Evolutionary conservation across 2,797 vertebrate species (phyloP).

Genomic region (Microctenopoma lineatum): DNA sequence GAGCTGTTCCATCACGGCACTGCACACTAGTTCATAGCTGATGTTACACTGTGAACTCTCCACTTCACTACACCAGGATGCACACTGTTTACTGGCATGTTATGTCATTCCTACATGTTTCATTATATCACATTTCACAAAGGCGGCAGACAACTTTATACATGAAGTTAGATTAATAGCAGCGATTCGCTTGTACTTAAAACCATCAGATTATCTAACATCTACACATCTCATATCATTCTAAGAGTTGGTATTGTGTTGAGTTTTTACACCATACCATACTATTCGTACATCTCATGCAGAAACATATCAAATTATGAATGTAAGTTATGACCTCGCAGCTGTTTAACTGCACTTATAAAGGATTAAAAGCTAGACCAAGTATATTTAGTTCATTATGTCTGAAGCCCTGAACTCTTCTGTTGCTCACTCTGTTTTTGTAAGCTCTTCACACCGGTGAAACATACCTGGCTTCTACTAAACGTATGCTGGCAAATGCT

Average conservation of each 20-base stretch:
- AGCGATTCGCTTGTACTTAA: no score
- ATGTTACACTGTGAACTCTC: no score
- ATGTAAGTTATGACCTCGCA: constrained; percentile 19
- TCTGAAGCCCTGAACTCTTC: constrained; percentile 36
- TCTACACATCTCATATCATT: no score
- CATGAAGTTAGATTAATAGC: no score
- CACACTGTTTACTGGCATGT: no score
- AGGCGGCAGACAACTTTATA: no score
- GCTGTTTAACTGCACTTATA: neutral
- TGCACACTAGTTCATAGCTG: no score
- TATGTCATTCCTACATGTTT: no score
- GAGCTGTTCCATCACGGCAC: constrained; percentile 3
- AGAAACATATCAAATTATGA: constrained; percentile 35
- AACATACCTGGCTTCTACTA: constrained; percentile 56
- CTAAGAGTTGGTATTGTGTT: no score
- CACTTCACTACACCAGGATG: no score
- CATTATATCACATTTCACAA: no score
- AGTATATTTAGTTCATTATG: constrained; percentile 36
- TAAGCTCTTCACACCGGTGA: constrained; percentile 48
- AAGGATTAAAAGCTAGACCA: constrained; percentile 33
- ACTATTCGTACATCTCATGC: constrained; percentile 32
- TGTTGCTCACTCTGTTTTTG: constrained; percentile 55
- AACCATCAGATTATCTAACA: no score
- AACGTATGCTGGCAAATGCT: constrained; percentile 57
- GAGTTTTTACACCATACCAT: neutral